Evolutionary conservation across 37 sponge, comb jelly and placozoan species (phyloP).

Genomic region (Halichondria panicea): DNA sequence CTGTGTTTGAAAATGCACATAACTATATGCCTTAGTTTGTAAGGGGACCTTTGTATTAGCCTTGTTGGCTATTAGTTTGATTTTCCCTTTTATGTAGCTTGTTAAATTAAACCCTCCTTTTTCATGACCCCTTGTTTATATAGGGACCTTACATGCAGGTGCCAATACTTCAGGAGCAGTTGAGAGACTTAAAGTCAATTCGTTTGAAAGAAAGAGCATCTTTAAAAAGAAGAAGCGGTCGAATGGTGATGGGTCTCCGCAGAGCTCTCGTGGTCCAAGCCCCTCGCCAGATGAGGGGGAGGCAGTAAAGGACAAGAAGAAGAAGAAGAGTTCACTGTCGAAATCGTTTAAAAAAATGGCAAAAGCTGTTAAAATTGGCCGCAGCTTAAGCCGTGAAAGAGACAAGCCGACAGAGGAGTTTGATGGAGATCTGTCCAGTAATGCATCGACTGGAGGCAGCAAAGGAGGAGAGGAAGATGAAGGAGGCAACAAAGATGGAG

Average conservation of each 20-base stretch:
- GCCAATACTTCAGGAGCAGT: not conserved
- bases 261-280: not conserved
- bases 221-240: slow-evolving; percentile 7
- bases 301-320: not conserved
- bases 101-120: not conserved
- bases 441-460: not conserved
- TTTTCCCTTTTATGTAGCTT: not conserved
- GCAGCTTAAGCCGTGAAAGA: not conserved
- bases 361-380: not conserved
- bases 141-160: not conserved
- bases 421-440: not conserved
- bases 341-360: slow-evolving; percentile 22
- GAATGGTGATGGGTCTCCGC: not conserved
- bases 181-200: not conserved
- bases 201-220: slow-evolving; percentile 21
- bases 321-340: not conserved
- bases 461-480: not conserved
- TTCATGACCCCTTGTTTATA: not conserved
- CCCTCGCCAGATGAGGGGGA: not conserved
- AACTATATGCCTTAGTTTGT: too few species aligned
- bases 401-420: not conserved
- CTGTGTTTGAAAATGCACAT: too few species aligned
- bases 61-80: not conserved
- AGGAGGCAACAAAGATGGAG: not conserved
- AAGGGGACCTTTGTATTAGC: not conserved